A percentile compares a stretch with the other conserved stretches of the same genome.
Evolutionary conservation across 2,113 vertebrate genomes (phyloP).

Genomic region (Ageneiosus marmoratus): DNA sequence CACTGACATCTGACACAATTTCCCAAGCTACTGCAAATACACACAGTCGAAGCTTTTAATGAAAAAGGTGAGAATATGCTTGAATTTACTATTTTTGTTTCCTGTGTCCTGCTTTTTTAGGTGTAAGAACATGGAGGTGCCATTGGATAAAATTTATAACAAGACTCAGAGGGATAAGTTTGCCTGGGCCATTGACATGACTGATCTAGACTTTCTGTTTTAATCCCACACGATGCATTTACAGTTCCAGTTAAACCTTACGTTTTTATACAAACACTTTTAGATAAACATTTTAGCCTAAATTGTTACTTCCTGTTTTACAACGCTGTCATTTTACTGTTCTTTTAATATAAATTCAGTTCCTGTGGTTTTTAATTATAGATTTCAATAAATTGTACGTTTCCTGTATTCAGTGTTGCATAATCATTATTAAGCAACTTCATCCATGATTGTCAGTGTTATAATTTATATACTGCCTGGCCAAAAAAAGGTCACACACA

Average conservation of each 20-base stretch:
- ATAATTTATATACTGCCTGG: no score
- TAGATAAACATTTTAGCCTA: background rate
- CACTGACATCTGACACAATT: background rate
- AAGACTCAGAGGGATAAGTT: conserved; percentile 76
- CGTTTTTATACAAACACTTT: conserved; percentile 5
- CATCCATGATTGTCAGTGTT: background rate
- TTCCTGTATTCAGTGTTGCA: background rate
- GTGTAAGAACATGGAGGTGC: conserved; percentile 70
- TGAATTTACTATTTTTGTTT: rapidly evolving
- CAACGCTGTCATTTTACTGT: conserved; percentile 42
- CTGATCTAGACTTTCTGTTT: conserved; percentile 75
- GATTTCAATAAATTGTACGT: conserved; percentile 60
- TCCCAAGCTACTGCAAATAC: no score
- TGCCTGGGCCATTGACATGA: conserved; percentile 76
- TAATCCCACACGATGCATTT: conserved; percentile 50
- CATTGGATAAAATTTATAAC: conserved; percentile 76
- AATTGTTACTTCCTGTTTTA: conserved; percentile 22
- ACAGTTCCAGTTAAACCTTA: background rate
- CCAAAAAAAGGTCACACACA: no score
- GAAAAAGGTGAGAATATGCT: background rate
- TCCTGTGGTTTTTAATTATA: conserved; percentile 1
- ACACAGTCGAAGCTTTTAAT: background rate
- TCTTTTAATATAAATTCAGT: conserved; percentile 38
- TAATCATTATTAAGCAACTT: background rate
- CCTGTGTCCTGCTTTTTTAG: conserved; percentile 51